phyloP scores from a whole-genome alignment of 2,888 invertebrate species.

The Neoascia interrupta region DNA sequence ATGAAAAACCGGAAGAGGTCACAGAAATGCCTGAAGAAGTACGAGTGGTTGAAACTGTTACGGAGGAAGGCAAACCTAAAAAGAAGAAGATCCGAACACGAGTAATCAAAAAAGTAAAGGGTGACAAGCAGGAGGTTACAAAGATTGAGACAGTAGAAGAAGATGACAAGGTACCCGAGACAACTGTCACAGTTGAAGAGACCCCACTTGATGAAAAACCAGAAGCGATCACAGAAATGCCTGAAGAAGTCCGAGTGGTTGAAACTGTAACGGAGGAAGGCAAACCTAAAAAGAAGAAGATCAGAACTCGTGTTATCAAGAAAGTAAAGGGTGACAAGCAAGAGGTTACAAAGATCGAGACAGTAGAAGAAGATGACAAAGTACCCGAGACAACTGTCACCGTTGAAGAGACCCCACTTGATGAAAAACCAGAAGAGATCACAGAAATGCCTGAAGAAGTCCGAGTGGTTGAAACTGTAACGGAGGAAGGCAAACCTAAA shows the following conservation, averaged over 20 bases:
- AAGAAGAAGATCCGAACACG: constrained; percentile 7
- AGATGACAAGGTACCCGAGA: constrained; percentile 15
- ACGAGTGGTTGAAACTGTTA: neutral
- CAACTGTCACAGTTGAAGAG: constrained; percentile 56
- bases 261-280: constrained; percentile 76
- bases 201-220: constrained; percentile 70
- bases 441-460: constrained; percentile 76
- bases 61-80: constrained; percentile 2
- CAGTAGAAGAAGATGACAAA: constrained; percentile 76
- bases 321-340: constrained; percentile 66
- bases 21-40: constrained; percentile 11
- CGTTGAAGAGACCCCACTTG: constrained; percentile 71
- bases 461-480: constrained; percentile 73
- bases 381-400: constrained; percentile 74
- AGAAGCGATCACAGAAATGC: constrained; percentile 73
- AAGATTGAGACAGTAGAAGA: constrained; percentile 6
- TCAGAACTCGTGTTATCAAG: constrained; percentile 48
- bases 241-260: constrained; percentile 72
- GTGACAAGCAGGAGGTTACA: constrained; percentile 12
- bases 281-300: constrained; percentile 73
- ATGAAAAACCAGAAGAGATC: constrained; percentile 63
- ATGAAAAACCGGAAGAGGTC: constrained; percentile 10
- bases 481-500: constrained; percentile 74
- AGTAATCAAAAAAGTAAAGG: constrained; percentile 1
- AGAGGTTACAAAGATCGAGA: constrained; percentile 74